A percentile compares a stretch with the other conserved stretches of the same genome.
Conservation (phyloP, 2,888 invertebrate genomes). For the Mesorhabditis spiculigera region DNA sequence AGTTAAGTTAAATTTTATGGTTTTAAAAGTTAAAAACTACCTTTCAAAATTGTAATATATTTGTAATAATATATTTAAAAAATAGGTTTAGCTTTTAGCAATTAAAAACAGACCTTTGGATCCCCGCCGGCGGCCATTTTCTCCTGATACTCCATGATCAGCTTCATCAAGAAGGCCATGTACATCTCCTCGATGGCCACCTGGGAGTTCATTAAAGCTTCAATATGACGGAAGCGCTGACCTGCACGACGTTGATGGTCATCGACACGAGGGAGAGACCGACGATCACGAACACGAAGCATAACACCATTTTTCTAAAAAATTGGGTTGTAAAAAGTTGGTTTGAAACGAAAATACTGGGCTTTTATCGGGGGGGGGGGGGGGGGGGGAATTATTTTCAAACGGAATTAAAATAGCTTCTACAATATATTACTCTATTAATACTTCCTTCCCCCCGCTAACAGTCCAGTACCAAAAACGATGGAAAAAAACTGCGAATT, state of each 20-base stretch:
- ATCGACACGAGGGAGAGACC: slow-evolving; percentile 63
- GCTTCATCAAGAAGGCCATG: slow-evolving; percentile 52
- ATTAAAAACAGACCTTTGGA: background rate
- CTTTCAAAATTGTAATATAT: background rate
- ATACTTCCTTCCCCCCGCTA: too few relatives aligned
- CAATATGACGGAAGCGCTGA: background rate
- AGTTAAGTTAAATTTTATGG: background rate
- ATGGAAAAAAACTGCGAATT: background rate
- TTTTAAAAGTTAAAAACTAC: slow-evolving; percentile 17
- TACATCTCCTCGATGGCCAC: slow-evolving; percentile 56
- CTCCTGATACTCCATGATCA: slow-evolving; percentile 56
- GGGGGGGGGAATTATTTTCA: too few relatives aligned
- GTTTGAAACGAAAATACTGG: too few relatives aligned
- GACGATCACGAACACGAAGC: slow-evolving; percentile 60
- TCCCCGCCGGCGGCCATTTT: slow-evolving; percentile 48
- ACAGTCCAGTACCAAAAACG: background rate
- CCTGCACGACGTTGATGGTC: slow-evolving; percentile 61
- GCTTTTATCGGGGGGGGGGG: too few relatives aligned
- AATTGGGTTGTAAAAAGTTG: too few relatives aligned
- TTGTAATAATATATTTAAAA: background rate
- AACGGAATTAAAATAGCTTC: too few relatives aligned
- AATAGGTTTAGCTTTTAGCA: too few relatives aligned
- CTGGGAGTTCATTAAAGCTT: slow-evolving; percentile 14
- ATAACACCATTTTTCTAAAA: slow-evolving; percentile 55
- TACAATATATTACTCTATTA: too few relatives aligned